Conservation (phyloP, 2,113 vertebrate species). For the Motacilla tschutschensis region DNA sequence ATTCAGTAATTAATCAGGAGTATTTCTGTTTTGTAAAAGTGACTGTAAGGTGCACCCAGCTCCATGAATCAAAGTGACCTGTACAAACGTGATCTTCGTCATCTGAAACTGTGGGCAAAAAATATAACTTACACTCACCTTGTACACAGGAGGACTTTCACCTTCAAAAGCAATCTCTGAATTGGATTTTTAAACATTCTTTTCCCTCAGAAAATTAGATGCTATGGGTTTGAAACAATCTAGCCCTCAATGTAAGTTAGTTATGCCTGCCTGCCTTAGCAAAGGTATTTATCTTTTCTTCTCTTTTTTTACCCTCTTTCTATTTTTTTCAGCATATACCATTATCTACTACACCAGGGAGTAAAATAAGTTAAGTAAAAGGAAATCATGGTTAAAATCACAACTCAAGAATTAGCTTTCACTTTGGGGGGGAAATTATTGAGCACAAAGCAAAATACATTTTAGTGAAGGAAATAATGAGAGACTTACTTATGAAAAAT, state of each 20-base stretch:
- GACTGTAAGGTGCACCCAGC: background rate
- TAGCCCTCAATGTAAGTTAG: background rate
- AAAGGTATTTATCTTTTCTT: background rate
- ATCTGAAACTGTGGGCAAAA: background rate
- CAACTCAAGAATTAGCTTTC: conserved; percentile 55
- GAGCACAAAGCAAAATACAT: conserved; percentile 37
- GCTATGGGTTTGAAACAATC: background rate
- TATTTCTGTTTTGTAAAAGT: background rate
- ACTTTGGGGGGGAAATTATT: conserved; percentile 28
- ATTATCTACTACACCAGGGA: conserved; percentile 51
- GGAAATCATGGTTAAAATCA: conserved; percentile 35
- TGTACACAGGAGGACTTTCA: background rate
- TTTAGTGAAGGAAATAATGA: conserved; percentile 55
- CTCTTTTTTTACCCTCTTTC: background rate
- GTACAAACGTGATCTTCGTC: background rate
- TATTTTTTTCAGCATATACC: background rate
- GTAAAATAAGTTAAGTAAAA: conserved; percentile 62
- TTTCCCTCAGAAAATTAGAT: background rate
- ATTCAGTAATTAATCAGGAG: conserved; percentile 16
- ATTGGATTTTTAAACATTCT: background rate
- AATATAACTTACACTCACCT: background rate
- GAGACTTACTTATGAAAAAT: conserved; percentile 39
- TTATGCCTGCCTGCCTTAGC: conserved; percentile 9
- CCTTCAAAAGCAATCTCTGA: conserved; percentile 13
- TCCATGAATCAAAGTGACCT: background rate